These are phyloP conservation scores for Thaumetopoea pityocampa DNA, from an alignment of 1,140 invertebrate genomes.

Conservation along the genomic window DNA sequence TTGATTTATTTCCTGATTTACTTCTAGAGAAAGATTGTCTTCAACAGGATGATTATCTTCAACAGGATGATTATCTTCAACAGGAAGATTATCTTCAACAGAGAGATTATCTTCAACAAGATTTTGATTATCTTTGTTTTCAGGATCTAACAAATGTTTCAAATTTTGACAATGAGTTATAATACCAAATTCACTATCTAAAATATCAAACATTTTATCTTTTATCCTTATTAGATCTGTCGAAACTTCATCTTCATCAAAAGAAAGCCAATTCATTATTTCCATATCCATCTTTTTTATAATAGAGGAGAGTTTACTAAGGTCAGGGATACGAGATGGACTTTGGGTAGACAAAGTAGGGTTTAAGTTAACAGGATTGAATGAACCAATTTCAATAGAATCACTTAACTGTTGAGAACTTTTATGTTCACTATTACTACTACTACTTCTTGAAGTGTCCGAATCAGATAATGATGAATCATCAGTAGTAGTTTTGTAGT, in stretches of 20 bases:
- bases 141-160: constrained; percentile 10
- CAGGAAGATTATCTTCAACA: constrained; percentile 7
- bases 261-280: constrained; percentile 36
- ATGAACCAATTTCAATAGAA: no score
- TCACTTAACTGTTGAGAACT: neutral
- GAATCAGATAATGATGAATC: constrained; percentile 14
- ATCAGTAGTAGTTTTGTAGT: neutral
- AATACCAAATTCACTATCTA: constrained; percentile 33
- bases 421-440: neutral
- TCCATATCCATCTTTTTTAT: constrained; percentile 36
- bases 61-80: constrained; percentile 9
- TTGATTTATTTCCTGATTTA: no score
- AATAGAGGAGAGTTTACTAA: no score
- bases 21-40: no score
- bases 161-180: constrained; percentile 23
- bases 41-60: no score
- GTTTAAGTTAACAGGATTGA: no score
- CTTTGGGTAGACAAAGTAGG: no score
- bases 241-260: constrained; percentile 17
- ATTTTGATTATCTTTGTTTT: constrained; percentile 1
- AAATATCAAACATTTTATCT: constrained; percentile 24
- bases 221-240: constrained; percentile 15
- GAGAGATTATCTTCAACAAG: neutral
- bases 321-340: no score
- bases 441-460: neutral